Conservation (phyloP, 2,888 invertebrate genomes). For the Philopedon plagiatum region DNA sequence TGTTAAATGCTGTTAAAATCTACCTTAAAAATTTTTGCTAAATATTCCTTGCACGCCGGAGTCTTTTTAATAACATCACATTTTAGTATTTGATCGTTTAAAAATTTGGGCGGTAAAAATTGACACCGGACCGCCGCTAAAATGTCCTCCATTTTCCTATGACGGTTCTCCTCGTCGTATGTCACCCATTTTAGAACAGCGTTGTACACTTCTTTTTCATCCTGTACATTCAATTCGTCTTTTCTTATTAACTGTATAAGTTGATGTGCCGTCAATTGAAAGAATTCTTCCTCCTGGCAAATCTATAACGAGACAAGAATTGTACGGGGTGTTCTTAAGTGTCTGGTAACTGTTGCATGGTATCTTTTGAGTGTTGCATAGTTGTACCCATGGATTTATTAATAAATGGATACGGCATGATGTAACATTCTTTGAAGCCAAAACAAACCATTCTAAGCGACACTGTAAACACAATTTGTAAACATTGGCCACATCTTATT, state of each 20-base stretch:
- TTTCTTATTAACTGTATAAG: constrained; percentile 87
- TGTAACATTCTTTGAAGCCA: no score
- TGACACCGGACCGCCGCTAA: constrained; percentile 92
- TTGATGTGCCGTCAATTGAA: constrained; percentile 86
- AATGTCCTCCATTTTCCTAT: constrained; percentile 89
- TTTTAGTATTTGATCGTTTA: constrained; percentile 92
- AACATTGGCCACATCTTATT: no score
- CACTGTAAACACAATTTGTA: no score
- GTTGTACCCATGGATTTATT: no score
- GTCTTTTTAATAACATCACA: constrained; percentile 90
- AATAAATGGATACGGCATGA: no score
- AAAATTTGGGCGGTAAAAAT: constrained; percentile 90
- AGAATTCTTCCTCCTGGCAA: constrained; percentile 92
- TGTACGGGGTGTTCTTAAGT: no score
- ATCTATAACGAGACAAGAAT: constrained; percentile 71
- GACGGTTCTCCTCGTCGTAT: constrained; percentile 87
- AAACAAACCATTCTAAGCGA: no score
- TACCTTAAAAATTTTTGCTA: constrained; percentile 89
- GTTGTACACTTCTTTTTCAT: constrained; percentile 92
- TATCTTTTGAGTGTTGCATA: no score
- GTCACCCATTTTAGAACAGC: constrained; percentile 94
- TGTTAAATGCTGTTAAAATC: no score
- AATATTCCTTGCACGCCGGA: constrained; percentile 90
- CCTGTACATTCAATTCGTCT: constrained; percentile 92
- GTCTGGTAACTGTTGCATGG: no score